A percentile compares a stretch with the other conserved stretches of the same genome.
phyloP scores from a whole-genome alignment of 2,888 invertebrate genomes.

The Drosophila engyochracea region DNA sequence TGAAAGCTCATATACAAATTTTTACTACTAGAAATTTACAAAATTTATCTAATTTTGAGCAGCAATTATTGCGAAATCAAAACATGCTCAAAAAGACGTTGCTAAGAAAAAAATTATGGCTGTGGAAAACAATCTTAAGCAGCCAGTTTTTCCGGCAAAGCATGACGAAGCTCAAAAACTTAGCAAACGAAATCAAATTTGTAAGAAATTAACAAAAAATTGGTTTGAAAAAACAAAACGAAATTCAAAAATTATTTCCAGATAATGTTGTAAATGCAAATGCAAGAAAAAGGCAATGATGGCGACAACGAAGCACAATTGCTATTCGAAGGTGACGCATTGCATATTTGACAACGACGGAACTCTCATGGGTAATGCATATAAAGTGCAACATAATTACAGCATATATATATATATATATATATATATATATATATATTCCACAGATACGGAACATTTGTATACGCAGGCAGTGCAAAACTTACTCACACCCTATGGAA shows the following conservation, averaged over 20 bases:
- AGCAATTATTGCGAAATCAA: background rate
- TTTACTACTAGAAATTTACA: background rate
- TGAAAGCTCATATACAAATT: background rate
- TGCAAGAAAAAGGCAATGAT: slow-evolving; percentile 3
- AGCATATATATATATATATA: background rate
- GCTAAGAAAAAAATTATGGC: background rate
- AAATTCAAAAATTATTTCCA: background rate
- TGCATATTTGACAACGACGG: slow-evolving; percentile 68
- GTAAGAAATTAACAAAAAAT: background rate
- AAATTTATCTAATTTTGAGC: background rate
- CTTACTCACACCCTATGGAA: slow-evolving; percentile 88
- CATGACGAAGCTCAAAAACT: background rate
- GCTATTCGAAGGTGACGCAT: slow-evolving; percentile 43
- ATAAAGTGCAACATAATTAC: background rate
- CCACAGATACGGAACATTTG: slow-evolving; percentile 90
- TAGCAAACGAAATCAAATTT: background rate
- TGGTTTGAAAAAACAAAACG: background rate
- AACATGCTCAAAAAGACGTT: background rate
- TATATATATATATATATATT: no score
- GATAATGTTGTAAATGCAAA: slow-evolving; percentile 6
- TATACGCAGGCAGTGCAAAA: slow-evolving; percentile 90
- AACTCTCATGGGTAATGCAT: slow-evolving; percentile 55
- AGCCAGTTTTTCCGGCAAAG: background rate
- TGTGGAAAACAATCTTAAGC: background rate
- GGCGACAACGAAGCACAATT: background rate